Percentiles rank a stretch among this genome's conserved stretches.
Conservation (phyloP, 2,797 vertebrate species). For the Scyliorhinus canicula region DNA sequence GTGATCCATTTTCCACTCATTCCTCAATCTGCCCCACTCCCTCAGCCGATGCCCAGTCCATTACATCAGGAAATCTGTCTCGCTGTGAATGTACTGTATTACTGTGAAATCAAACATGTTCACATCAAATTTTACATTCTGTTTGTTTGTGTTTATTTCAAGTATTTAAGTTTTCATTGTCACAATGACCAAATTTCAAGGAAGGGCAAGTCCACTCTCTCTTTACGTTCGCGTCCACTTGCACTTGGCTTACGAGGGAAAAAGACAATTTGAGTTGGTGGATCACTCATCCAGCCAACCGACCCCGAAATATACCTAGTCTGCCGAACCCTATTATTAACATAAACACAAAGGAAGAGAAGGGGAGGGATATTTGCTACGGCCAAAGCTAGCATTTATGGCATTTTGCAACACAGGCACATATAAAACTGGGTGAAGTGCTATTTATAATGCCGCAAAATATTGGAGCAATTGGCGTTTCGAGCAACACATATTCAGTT, state of each 20-base stretch:
- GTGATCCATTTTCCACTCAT: neutral
- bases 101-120: neutral
- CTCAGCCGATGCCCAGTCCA: neutral
- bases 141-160: neutral
- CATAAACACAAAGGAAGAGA: neutral
- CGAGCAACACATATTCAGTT: neutral
- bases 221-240: neutral
- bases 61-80: neutral
- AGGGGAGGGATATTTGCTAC: neutral
- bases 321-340: neutral
- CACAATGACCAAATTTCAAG: neutral
- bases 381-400: neutral
- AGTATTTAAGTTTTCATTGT: neutral
- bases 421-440: neutral
- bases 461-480: neutral
- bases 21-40: neutral
- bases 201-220: neutral
- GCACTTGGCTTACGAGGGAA: neutral
- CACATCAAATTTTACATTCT: neutral
- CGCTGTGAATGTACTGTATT: neutral
- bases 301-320: neutral
- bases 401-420: neutral
- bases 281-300: neutral
- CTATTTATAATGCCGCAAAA: neutral
- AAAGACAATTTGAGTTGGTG: neutral